Evolutionary conservation across 2,888 invertebrate species (phyloP).

Genomic region (Stenurella melanura): DNA sequence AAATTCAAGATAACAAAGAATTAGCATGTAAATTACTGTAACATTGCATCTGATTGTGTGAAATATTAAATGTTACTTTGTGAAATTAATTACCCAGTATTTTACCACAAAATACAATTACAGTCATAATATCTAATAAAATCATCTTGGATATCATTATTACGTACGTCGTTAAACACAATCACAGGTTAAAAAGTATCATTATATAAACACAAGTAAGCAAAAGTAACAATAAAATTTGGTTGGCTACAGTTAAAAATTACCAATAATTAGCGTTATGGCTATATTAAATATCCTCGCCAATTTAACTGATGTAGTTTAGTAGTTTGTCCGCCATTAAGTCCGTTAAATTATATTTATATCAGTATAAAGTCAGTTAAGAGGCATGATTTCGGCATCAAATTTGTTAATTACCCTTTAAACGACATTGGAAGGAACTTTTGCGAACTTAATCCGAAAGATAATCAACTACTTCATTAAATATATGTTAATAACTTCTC

Average conservation of each 20-base stretch:
- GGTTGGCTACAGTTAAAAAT: constrained; percentile 14
- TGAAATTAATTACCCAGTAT: constrained; percentile 24
- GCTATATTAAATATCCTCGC: constrained; percentile 31
- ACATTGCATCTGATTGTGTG: constrained; percentile 21
- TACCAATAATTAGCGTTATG: constrained; percentile 22
- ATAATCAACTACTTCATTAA: constrained; percentile 50
- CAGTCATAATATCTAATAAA: constrained; percentile 15
- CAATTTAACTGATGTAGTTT: constrained; percentile 36
- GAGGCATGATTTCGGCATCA: constrained; percentile 43
- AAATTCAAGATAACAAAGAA: constrained; percentile 31
- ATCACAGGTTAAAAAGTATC: constrained; percentile 3
- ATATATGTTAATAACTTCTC: constrained; percentile 51
- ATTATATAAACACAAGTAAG: neutral
- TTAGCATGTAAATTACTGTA: constrained; percentile 28
- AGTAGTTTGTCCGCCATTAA: constrained; percentile 42
- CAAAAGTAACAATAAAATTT: constrained; percentile 10
- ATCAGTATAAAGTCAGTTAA: constrained; percentile 43
- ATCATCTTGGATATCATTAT: constrained; percentile 19
- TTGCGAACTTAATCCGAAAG: constrained; percentile 49
- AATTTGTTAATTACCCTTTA: constrained; percentile 53
- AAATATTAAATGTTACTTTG: constrained; percentile 23
- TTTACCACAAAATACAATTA: constrained; percentile 26
- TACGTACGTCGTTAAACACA: constrained; percentile 26
- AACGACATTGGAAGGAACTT: constrained; percentile 45
- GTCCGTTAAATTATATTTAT: constrained; percentile 50